Base-by-base conservation (phyloP, 2,797 vertebrate genomes). In the Loris lydekkerianus region DNA sequence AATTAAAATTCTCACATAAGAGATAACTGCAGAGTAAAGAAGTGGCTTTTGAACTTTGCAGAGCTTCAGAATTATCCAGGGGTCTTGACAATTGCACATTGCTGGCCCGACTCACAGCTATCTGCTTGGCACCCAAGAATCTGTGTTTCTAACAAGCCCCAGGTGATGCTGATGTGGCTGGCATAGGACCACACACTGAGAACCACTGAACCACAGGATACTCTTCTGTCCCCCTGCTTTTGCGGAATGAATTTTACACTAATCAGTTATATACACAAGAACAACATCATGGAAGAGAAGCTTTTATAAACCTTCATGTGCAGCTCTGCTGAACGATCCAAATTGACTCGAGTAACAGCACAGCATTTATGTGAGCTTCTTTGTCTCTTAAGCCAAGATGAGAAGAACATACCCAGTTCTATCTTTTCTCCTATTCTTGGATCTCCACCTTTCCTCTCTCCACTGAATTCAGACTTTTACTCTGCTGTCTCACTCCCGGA, bases 181-280 rank as follows among this genome's bases (percentile, higher is more conserved):
- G 7, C n/a, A 40, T 3, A 67, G 43, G 58, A 27, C 20, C 43
- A 67, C 25, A 73, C 65, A 67, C 14, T 40, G 61, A 85, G 61
- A 94, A 37, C 37, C 67, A 49, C 27, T 70, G 9, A 4, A 87
- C 76, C 29, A 18, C 65, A 88, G 31, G 58, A 46, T 77, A 21
- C 25, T 77, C 56, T 10, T 25, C 21, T 18, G 23, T 61, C 29
- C 56, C n/a, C n/a, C 27, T 49, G 60, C 75, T 89, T 86, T 73
- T 94, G 27, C 83, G 25, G 75, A 84, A 46, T 53, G 67, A 81
- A 56, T 65, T 78, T 75, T 80, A 69, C 91, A 17, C n/a, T 58
- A 56, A 73, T 46, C 3, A 2, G 9, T 70, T 67, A 67, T 31
- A 89, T 27, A 29, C 27, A 43, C 34, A 77, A 94, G 43, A 76